Base-by-base conservation (phyloP, 2,797 vertebrate species). In the Danio kyathit region DNA sequence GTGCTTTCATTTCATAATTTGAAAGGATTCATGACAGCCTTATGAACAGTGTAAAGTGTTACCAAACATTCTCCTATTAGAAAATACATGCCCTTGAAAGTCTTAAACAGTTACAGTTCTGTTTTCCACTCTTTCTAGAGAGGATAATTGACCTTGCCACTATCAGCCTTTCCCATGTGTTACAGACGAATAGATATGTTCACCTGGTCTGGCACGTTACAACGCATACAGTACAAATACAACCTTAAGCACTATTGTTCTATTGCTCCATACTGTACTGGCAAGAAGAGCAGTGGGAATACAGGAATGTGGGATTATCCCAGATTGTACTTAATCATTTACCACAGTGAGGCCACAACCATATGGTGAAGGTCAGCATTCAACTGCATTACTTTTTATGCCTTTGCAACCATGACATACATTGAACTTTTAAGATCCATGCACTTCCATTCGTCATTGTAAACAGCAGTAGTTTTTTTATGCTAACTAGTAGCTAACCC, bases 241-340 rank as follows among this genome's bases (percentile, higher is more conserved):
- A 51, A 5, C 6, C 19, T 29, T 41, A 19, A 65, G 61, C 29
- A 66, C 38, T 2, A 40, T 4, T 46, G 1, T 8, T 51, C 72
- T 72, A 17, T 17, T 54, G n/a, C 49, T 40, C 40, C 3, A 11
- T 63, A 19, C 82, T 71, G 21, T 41, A 61, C 59, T 59, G 13
- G 82, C 83, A 60, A 77, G 54, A 83, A 87, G 81, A 88, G 73
- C 86, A 89, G 83, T 85, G 84, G 76, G 74, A 61, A 66, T 80
- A 75, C 82, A 91, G 89, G 56, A 63, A 72, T 87, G 21, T 74
- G 16, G 92, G 92, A 93, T 94, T 93, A 94, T 70, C 88, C 57
- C 76, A 86, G 91, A 89, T 93, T 92, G 90, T 61, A 69, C 72
- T 82, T 91, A 90, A 92, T 91, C 83, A 91, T 91, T 91, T 88